Evolutionary conservation across 30 jellyfish, hydroid and myxozoan genomes (phyloP).

Genomic region (Rhopilema esculentum): DNA sequence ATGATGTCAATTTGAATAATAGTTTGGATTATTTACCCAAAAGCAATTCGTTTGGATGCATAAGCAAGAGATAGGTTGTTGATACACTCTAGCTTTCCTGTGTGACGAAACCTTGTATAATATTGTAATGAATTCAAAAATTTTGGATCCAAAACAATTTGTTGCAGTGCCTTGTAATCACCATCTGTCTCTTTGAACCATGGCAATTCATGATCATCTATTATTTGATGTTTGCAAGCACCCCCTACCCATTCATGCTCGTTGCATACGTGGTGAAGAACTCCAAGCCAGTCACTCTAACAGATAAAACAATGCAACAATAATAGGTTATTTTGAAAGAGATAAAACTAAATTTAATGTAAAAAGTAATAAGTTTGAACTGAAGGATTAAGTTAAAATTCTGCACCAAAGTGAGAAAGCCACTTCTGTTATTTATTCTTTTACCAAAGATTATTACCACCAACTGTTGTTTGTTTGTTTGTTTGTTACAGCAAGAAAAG

Average conservation of each 20-base stretch:
- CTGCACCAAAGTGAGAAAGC: background rate
- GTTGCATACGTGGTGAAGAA: conserved; percentile 30
- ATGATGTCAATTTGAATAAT: background rate
- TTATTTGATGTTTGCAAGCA: conserved; percentile 1
- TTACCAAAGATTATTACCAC: background rate
- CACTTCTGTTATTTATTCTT: background rate
- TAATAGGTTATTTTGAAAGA: background rate
- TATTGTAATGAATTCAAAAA: conserved; percentile 8
- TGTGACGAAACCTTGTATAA: conserved; percentile 26
- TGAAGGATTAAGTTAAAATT: background rate
- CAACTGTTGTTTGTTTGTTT: background rate
- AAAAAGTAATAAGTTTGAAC: background rate
- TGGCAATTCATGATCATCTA: conserved; percentile 28
- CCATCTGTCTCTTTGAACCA: conserved; percentile 20
- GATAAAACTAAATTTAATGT: background rate
- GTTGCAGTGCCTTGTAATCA: conserved; percentile 26
- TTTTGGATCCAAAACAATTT: conserved; percentile 21
- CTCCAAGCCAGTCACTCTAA: conserved; percentile 19
- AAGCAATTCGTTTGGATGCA: conserved; percentile 19
- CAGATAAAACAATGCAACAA: background rate
- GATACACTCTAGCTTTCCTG: conserved; percentile 35
- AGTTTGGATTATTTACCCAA: background rate
- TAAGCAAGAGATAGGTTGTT: conserved; percentile 9
- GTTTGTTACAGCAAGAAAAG: background rate
- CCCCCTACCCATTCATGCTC: conserved; percentile 36